A percentile compares a stretch with the other conserved stretches of the same genome.
Conservation (phyloP, 2,113 vertebrate species). For the western clawed frog (Xenopus tropicalis) region DNA sequence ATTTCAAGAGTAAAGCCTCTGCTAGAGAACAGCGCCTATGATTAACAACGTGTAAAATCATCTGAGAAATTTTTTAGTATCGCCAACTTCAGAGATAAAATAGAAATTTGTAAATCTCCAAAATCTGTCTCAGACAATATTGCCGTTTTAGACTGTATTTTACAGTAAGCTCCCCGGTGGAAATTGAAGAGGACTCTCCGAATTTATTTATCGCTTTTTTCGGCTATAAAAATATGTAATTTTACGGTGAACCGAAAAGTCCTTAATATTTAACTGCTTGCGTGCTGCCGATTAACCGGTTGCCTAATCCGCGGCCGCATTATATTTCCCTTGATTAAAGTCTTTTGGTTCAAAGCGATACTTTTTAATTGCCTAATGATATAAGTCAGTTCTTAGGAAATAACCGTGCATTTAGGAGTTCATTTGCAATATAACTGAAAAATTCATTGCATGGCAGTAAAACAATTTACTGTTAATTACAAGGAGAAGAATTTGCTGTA, state of each 20-base stretch:
- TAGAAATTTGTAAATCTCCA: slow-evolving; percentile 34
- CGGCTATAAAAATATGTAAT: slow-evolving; percentile 49
- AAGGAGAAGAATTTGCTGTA: slow-evolving; percentile 94
- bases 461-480: slow-evolving; percentile 99
- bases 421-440: slow-evolving; percentile 89
- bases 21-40: slow-evolving; percentile 50
- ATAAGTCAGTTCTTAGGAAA: slow-evolving; percentile 79
- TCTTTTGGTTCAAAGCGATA: slow-evolving; percentile 76
- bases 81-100: slow-evolving; percentile 61
- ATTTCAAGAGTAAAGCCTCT: slow-evolving; percentile 66
- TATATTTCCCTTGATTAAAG: slow-evolving; percentile 77
- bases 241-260: slow-evolving; percentile 55
- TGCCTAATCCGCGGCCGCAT: slow-evolving; percentile 57
- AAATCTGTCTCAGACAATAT: slow-evolving; percentile 47
- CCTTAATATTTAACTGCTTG: slow-evolving; percentile 53
- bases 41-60: slow-evolving; percentile 62
- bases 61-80: slow-evolving; percentile 64
- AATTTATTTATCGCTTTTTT: slow-evolving; percentile 16
- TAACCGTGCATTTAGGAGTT: slow-evolving; percentile 77
- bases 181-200: background rate
- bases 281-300: background rate
- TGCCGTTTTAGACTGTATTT: slow-evolving; percentile 40
- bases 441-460: slow-evolving; percentile 93
- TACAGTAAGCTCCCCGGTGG: slow-evolving; percentile 35
- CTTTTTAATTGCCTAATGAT: slow-evolving; percentile 85